Conservation (phyloP, 2,797 vertebrate genomes). For the Hydrophis major region DNA sequence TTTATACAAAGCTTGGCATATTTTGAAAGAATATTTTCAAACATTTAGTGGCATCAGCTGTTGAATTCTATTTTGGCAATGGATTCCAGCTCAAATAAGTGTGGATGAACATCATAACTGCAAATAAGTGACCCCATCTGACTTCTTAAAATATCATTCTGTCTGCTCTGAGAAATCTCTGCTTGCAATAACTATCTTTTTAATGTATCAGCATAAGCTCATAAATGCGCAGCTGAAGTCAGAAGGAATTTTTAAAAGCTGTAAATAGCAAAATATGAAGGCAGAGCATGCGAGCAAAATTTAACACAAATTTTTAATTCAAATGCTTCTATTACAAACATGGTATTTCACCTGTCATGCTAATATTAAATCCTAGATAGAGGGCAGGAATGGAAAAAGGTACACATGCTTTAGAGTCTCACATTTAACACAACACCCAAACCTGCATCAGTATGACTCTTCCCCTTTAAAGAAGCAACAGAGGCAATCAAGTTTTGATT, state of each 20-base stretch:
- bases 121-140: slow-evolving; percentile 68
- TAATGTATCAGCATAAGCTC: not conserved
- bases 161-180: slow-evolving; percentile 52
- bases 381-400: not conserved
- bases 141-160: slow-evolving; percentile 54
- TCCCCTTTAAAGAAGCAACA: not conserved
- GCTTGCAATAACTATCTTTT: slow-evolving; percentile 9
- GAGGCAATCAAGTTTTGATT: not conserved
- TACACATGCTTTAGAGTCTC: not conserved
- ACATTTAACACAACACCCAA: not conserved
- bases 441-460: not conserved
- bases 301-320: slow-evolving; percentile 11
- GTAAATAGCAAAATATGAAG: slow-evolving; percentile 31
- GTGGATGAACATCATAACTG: slow-evolving; percentile 57
- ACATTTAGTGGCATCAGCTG: slow-evolving; percentile 69
- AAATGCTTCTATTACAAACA: slow-evolving; percentile 23
- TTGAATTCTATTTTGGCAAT: slow-evolving; percentile 69
- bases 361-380: not conserved
- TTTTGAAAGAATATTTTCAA: slow-evolving; percentile 38
- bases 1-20: slow-evolving; percentile 20
- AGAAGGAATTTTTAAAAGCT: slow-evolving; percentile 22
- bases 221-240: slow-evolving; percentile 25
- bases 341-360: not conserved
- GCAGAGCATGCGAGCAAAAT: slow-evolving; percentile 8
- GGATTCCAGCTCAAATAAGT: slow-evolving; percentile 70